Percentiles rank a stretch among this genome's conserved stretches.
phyloP scores from a whole-genome alignment of 2,113 vertebrate genomes.

The Fulica atra region DNA sequence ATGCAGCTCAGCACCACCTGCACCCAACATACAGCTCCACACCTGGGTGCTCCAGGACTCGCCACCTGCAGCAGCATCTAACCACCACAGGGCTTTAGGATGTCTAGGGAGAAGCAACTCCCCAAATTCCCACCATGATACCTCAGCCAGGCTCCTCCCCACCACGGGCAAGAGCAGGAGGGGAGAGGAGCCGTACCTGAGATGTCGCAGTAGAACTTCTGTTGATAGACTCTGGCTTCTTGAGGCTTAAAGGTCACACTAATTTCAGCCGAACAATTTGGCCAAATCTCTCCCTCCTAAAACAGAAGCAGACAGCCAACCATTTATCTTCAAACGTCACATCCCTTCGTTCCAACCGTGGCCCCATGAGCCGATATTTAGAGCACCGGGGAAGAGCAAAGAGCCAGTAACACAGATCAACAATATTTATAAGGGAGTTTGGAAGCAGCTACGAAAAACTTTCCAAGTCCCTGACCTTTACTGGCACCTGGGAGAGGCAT shows the following conservation, averaged over 20 bases:
- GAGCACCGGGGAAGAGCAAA: neutral
- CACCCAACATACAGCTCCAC: too few species aligned
- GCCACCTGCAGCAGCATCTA: too few species aligned
- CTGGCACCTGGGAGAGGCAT: neutral
- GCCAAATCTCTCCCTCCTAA: conserved; percentile 86
- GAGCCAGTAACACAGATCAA: neutral
- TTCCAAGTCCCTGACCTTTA: neutral
- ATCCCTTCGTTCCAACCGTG: neutral
- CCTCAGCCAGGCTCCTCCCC: too few species aligned
- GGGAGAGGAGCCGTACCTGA: conserved; percentile 76
- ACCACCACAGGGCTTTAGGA: too few species aligned
- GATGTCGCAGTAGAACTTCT: conserved; percentile 83
- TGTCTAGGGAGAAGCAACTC: too few species aligned
- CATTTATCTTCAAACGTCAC: neutral
- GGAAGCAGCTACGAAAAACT: neutral
- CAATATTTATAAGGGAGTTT: neutral
- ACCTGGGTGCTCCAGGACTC: too few species aligned
- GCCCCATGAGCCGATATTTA: neutral
- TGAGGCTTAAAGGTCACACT: conserved; percentile 81
- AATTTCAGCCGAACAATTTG: conserved; percentile 78
- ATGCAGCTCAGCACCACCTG: too few species aligned
- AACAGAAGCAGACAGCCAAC: conserved; percentile 30
- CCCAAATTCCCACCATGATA: too few species aligned
- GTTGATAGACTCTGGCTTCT: conserved; percentile 80
- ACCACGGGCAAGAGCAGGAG: neutral